Base-by-base conservation (phyloP, 2,888 invertebrate species). In the Melipona bicolor region DNA sequence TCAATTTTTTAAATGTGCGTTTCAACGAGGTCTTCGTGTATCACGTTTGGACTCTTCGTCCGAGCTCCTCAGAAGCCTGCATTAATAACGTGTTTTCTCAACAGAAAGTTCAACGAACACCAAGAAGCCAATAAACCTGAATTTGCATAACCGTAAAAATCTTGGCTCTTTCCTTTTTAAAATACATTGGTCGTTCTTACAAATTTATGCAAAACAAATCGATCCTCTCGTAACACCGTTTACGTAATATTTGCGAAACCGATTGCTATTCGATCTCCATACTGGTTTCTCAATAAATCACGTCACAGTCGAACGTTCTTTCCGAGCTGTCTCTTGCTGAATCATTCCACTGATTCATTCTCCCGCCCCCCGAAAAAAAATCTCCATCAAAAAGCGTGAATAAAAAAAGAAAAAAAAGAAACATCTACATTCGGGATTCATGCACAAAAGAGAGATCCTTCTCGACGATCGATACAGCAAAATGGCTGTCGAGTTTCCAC, bases 311-410 rank as follows among this genome's bases (percentile, higher is more conserved):
- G 21, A n/a, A 54, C 27, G 43, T 52, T 52, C 36, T n/a, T 24
- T 0, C 19, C 61, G 62, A 65, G 56, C 68, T 24, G 67, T 80
- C 32, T 27, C 65, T 49, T 32, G 11, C n/a, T 43, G 70, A 75
- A 61, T 64, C 83, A 11, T 3, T 27, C n/a, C 56, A 50, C 43
- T 70, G 73, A 70, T 70, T 81, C 81, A 73, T 27, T 36, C 36
- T 36, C 9, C n/a, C 19, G 17, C 11, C 19, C 11, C 19, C 17
- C n/a, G n/a, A 56, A 56, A 49, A 64, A 56, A 49, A 54, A n/a
- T 11, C n/a, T 17, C 17, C 15, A 17, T 4, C 19, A 32, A 27
- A 36, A 24, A 43, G 36, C 17, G 17, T 5, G 9, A 62, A 50
- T 17, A 24, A 13, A 21, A 64, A 2, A 64, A 64, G 21, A 21